Evolutionary conservation across 2,113 vertebrate genomes (phyloP).

Genomic region (Diglossa brunneiventris): DNA sequence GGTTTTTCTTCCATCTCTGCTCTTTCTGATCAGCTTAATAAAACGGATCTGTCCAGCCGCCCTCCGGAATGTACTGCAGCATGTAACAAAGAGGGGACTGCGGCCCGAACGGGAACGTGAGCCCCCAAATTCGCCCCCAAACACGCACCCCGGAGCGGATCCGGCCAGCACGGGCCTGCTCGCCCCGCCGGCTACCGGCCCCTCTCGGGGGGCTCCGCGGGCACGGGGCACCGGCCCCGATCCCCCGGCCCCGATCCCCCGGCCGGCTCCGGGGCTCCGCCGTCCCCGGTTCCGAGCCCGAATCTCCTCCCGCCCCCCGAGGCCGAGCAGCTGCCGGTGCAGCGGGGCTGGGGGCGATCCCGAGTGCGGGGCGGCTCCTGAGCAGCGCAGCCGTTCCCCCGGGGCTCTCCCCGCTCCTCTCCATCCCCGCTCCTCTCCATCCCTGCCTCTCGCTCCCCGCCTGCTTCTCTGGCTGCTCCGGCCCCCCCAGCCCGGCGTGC

Average conservation of each 20-base stretch:
- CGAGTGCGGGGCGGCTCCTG: neutral
- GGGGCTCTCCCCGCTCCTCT: neutral
- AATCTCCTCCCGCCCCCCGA: neutral
- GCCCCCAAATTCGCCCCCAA: accelerated
- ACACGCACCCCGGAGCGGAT: accelerated
- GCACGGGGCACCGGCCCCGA: neutral
- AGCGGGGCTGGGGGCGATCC: no score
- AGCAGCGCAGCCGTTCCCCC: neutral
- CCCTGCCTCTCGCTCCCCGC: neutral
- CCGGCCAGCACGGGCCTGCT: neutral
- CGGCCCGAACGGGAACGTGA: accelerated
- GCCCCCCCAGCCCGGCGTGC: accelerated
- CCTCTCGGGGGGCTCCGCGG: neutral
- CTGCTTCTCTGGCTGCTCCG: no score
- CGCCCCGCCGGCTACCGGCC: accelerated
- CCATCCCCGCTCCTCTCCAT: neutral
- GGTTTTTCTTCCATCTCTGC: slow-evolving; percentile 27
- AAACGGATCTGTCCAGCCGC: neutral
- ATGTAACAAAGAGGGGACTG: slow-evolving; percentile 1
- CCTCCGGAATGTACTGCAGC: neutral
- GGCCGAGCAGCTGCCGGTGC: neutral
- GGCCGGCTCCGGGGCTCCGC: neutral
- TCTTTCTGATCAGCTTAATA: neutral
- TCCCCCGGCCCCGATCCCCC: neutral
- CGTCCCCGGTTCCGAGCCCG: neutral